Conservation (phyloP, 2,888 invertebrate genomes). For the Lypha dubia region DNA sequence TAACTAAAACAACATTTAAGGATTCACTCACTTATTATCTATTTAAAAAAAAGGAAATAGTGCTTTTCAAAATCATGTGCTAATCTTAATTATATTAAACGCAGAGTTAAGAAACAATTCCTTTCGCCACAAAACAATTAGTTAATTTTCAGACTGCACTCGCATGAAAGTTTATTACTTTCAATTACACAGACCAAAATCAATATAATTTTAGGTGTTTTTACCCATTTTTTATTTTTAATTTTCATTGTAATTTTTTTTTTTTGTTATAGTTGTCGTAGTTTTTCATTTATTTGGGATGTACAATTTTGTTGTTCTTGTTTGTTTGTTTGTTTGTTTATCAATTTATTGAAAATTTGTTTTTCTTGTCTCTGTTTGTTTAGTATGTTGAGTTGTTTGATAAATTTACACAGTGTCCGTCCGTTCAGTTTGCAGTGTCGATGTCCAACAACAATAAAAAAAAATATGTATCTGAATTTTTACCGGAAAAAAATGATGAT, state of each 20-base stretch:
- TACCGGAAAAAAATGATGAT: conserved; percentile 53
- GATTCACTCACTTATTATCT: no score
- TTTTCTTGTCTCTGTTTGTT: conserved; percentile 26
- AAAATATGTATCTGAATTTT: conserved; percentile 25
- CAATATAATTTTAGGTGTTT: conserved; percentile 16
- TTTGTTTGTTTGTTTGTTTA: neutral
- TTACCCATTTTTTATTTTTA: neutral
- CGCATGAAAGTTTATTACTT: neutral
- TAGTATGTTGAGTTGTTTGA: conserved; percentile 32
- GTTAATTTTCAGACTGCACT: neutral
- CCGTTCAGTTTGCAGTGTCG: conserved; percentile 1
- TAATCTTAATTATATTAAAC: no score
- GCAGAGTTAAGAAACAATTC: no score
- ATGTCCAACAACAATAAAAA: conserved; percentile 48
- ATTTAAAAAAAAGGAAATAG: no score
- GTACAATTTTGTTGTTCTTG: neutral
- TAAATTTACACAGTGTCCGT: conserved; percentile 19
- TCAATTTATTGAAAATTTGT: conserved; percentile 25
- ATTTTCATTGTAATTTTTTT: conserved; percentile 2
- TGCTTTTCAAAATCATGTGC: no score
- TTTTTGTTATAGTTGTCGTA: neutral
- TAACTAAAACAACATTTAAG: no score
- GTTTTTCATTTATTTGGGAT: neutral
- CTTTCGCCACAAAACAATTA: neutral
- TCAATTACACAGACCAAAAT: conserved; percentile 27